These are phyloP conservation scores for Rhadinocentrus ornatus DNA, from an alignment of 2,797 vertebrate species.

Conservation along the genomic window DNA sequence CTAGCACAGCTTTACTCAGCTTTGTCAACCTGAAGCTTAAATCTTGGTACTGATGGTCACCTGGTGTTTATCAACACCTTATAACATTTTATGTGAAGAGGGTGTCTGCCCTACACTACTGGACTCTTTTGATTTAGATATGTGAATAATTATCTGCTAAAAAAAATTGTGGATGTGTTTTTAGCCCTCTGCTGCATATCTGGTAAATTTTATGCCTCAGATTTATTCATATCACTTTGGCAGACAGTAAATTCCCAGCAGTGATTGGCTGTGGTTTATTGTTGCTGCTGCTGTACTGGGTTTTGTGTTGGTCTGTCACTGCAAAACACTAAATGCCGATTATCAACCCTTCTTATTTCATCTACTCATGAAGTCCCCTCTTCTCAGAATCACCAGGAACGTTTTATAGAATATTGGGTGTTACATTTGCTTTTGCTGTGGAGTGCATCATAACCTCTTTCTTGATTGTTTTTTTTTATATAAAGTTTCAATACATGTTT, in stretches of 20 bases:
- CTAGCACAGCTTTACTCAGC: slow-evolving; percentile 15
- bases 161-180: background rate
- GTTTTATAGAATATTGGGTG: too few relatives aligned
- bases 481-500: too few relatives aligned
- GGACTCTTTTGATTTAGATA: slow-evolving; percentile 7
- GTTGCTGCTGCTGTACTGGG: slow-evolving; percentile 5
- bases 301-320: slow-evolving; percentile 12
- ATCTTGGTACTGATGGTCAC: slow-evolving; percentile 33
- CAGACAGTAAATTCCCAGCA: slow-evolving; percentile 3
- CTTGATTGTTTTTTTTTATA: too few relatives aligned
- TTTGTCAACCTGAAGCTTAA: slow-evolving; percentile 29
- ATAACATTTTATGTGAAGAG: slow-evolving; percentile 14
- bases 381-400: too few relatives aligned
- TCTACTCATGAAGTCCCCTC: too few relatives aligned
- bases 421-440: too few relatives aligned
- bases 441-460: too few relatives aligned
- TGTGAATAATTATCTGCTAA: slow-evolving; percentile 32
- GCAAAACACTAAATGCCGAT: slow-evolving; percentile 9
- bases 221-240: slow-evolving; percentile 14
- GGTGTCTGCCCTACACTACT: slow-evolving; percentile 1
- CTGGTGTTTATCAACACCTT: slow-evolving; percentile 33
- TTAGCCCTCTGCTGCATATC: slow-evolving; percentile 21
- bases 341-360: too few relatives aligned
- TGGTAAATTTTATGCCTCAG: slow-evolving; percentile 10
- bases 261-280: slow-evolving; percentile 12